phyloP scores from a whole-genome alignment of 2,797 vertebrate genomes.

The Bucorvus abyssinicus region DNA sequence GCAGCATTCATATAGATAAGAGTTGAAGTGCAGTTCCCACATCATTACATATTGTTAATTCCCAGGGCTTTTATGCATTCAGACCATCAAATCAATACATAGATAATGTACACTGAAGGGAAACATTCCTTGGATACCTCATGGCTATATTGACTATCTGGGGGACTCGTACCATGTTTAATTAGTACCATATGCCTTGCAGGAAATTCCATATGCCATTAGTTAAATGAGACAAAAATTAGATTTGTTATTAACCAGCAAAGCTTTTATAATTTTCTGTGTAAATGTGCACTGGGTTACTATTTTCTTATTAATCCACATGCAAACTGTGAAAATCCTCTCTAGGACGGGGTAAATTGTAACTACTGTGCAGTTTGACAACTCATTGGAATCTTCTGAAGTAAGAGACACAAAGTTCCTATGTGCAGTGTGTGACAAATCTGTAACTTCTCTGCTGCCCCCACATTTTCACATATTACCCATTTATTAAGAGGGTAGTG shows the following conservation, averaged over 20 bases:
- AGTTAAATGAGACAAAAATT: constrained; percentile 73
- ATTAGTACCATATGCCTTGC: constrained; percentile 78
- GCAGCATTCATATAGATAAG: not conserved
- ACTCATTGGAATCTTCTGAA: not conserved
- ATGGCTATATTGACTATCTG: constrained; percentile 67
- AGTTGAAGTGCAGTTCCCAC: constrained; percentile 66
- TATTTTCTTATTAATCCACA: not conserved
- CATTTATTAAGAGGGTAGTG: not conserved
- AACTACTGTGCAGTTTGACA: not conserved
- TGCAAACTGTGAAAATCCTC: not conserved
- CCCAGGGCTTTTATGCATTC: constrained; percentile 46
- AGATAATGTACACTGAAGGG: constrained; percentile 68
- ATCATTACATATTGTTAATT: constrained; percentile 65
- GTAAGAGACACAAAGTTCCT: not conserved
- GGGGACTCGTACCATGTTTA: constrained; percentile 75
- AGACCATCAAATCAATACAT: constrained; percentile 71
- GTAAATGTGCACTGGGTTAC: not conserved
- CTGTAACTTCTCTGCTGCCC: not conserved
- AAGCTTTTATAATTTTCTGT: not conserved
- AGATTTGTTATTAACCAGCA: not conserved
- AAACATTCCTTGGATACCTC: constrained; percentile 50
- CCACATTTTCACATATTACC: not conserved
- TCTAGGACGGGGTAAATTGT: not conserved
- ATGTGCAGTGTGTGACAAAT: not conserved
- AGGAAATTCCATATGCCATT: constrained; percentile 76